Evolutionary conservation across 1,140 invertebrate species (phyloP), one percentile per base, ranked within the genome.

Genomic region (Lepidurus apus): DNA sequence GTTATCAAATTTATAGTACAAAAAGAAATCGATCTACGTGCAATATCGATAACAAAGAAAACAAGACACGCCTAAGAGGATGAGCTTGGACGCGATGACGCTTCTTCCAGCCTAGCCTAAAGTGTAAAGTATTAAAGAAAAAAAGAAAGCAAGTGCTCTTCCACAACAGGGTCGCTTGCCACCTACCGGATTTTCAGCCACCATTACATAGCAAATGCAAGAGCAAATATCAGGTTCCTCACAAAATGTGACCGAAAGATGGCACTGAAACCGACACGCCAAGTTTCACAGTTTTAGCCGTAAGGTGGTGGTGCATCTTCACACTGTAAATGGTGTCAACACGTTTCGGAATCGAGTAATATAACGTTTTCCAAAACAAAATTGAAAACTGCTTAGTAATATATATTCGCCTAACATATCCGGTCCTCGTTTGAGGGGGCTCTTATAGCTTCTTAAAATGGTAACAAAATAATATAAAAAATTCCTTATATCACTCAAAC

Each of bases 301-400:
- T 21, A 13, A 65, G 17, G 53, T 13, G 13, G 53, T 21, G 17
- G n/a, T 65, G 34, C 21, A 21, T 65, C 53, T n/a, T n/a, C 21
- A 65, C 21, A 65, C 13, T 17, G 53, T 21, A 65, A 21, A 65
- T 7, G 13, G 53, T 65, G 53, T n/a, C 53, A 65, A 65, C 53
- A 65, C 53, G 53, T 65, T 65, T 65, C 53, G 13, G 53, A 7
- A 65, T 65, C 53, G 21, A 65, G 53, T 17, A n/a, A 65, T 65
- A 65, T 65, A 65, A 65, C 17, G 21, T 65, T 65, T 65, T 65
- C 53, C 17, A 65, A 65, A 65, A 65, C 21, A 65, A n/a, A 21
- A 21, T 65, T 8, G 53, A 65, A 65, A 65, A 65, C 34, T 34
- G 34, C 34, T 65, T 65, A n/a, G 21, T 9, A 17, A n/a, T 65